A percentile compares a stretch with the other conserved stretches of the same genome.
Conservation (phyloP, 2,113 vertebrate species). For the Pedionomus torquatus region DNA sequence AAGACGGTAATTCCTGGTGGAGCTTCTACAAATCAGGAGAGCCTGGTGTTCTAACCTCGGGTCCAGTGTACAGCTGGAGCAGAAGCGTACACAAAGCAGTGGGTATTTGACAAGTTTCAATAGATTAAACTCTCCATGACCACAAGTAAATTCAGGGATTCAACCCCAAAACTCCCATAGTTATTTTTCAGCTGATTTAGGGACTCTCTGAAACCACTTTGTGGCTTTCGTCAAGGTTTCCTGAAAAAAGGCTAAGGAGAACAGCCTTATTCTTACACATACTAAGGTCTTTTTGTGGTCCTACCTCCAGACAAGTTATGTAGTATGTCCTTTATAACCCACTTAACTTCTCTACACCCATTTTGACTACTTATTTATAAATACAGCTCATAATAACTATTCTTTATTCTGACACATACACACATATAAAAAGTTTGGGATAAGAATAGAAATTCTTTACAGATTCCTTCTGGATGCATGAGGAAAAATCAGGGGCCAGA, state of each 20-base stretch:
- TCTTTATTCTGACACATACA: background rate
- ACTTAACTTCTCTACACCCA: background rate
- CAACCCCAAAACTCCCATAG: background rate
- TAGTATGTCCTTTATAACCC: background rate
- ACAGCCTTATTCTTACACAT: background rate
- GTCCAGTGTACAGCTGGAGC: background rate
- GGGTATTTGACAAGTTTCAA: background rate
- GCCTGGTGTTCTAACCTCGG: background rate
- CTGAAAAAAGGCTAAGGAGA: background rate
- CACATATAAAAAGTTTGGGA: background rate
- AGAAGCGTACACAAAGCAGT: background rate
- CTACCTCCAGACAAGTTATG: background rate
- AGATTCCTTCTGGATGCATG: background rate
- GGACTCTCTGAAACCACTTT: background rate
- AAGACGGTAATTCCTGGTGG: background rate
- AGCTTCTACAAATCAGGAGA: background rate
- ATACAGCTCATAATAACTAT: background rate
- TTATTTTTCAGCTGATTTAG: background rate
- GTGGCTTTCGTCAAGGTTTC: background rate
- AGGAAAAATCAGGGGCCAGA: background rate
- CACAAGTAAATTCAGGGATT: background rate
- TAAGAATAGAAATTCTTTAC: background rate
- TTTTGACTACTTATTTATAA: background rate
- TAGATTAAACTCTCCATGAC: background rate
- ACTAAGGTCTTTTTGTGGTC: background rate